phyloP scores from a whole-genome alignment of 2,113 vertebrate species.

The Microcebus ravelobensis region DNA sequence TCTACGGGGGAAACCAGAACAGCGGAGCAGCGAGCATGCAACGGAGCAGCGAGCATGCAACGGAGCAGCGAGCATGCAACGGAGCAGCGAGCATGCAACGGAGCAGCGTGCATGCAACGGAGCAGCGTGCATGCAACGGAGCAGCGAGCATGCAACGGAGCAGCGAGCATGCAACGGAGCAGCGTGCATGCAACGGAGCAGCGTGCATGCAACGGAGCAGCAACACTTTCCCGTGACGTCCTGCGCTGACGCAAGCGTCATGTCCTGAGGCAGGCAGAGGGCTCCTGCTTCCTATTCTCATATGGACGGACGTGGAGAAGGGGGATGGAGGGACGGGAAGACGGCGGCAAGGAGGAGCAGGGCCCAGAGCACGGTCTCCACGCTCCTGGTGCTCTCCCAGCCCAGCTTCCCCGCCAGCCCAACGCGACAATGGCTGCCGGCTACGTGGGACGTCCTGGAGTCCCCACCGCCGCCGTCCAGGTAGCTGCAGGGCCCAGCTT shows the following conservation, averaged over 20 bases:
- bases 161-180: too few relatives aligned
- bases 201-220: background rate
- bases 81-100: background rate
- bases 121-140: too few relatives aligned
- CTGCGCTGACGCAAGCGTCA: rapidly evolving
- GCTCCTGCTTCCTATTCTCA: background rate
- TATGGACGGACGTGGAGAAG: background rate
- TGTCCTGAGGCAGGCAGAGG: rapidly evolving
- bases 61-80: rapidly evolving
- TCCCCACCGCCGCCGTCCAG: background rate
- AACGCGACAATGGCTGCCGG: too few relatives aligned
- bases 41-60: background rate
- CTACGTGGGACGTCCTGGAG: background rate
- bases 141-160: rapidly evolving
- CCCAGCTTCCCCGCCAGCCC: background rate
- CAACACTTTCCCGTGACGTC: rapidly evolving
- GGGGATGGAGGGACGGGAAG: background rate
- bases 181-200: rapidly evolving
- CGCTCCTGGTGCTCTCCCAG: rapidly evolving
- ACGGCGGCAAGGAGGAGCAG: too few relatives aligned
- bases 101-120: rapidly evolving
- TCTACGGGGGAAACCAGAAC: rapidly evolving
- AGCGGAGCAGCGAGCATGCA: rapidly evolving
- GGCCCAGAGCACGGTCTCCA: background rate
- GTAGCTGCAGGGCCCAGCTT: background rate